These are phyloP conservation scores for Galerucella calmariensis DNA, from an alignment of 2,888 invertebrate species.

Conservation along the genomic window DNA sequence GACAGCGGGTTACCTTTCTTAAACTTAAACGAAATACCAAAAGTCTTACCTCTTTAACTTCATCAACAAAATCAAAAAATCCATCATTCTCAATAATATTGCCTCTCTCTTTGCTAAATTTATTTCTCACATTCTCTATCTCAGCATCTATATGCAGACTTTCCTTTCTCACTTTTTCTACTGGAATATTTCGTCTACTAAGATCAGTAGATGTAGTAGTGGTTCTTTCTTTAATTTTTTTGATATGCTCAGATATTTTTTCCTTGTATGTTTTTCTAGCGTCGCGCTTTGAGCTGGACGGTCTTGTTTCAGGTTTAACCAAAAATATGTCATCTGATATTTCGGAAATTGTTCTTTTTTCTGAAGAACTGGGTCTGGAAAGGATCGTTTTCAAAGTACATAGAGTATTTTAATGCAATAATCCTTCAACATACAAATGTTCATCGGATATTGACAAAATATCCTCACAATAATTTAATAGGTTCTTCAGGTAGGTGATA, in stretches of 20 bases:
- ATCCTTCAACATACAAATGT: no score
- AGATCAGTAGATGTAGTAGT: slow-evolving; percentile 52
- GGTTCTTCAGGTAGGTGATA: no score
- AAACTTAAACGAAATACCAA: no score
- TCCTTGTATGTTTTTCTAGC: slow-evolving; percentile 60
- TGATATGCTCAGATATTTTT: slow-evolving; percentile 61
- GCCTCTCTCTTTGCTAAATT: slow-evolving; percentile 37
- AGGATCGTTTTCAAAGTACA: not conserved
- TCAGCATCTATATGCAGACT: slow-evolving; percentile 51
- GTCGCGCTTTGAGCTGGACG: slow-evolving; percentile 26
- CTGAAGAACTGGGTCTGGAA: slow-evolving; percentile 36
- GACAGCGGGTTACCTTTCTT: no score
- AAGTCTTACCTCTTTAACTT: slow-evolving; percentile 19
- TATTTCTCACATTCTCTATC: slow-evolving; percentile 45
- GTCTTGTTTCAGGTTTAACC: slow-evolving; percentile 38
- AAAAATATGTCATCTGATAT: slow-evolving; percentile 50
- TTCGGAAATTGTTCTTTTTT: slow-evolving; percentile 46
- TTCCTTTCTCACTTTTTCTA: slow-evolving; percentile 54
- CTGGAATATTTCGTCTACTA: slow-evolving; percentile 45
- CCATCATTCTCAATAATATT: slow-evolving; percentile 30
- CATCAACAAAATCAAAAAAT: slow-evolving; percentile 31
- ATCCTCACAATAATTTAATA: no score
- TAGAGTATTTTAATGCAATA: no score
- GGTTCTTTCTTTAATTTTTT: slow-evolving; percentile 59
- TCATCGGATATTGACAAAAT: no score